phyloP scores from a whole-genome alignment of 2,888 invertebrate genomes.

The Sinotaia quadrata region DNA sequence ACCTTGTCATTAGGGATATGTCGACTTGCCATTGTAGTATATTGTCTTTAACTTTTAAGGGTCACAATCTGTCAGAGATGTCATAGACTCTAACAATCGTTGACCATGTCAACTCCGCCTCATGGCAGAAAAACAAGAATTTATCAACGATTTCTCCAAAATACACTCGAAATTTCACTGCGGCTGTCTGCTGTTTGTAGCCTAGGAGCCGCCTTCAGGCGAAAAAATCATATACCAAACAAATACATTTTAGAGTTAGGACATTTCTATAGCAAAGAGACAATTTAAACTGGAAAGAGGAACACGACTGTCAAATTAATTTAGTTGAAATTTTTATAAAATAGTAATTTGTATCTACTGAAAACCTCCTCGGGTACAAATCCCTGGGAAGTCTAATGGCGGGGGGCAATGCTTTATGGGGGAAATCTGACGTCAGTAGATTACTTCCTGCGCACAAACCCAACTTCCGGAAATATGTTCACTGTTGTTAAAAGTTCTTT shows the following conservation, averaged over 20 bases:
- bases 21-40: slow-evolving; percentile 39
- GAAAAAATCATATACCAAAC: too few relatives aligned
- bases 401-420: slow-evolving; percentile 37
- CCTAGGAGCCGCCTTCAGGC: slow-evolving; percentile 22
- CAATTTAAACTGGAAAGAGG: too few relatives aligned
- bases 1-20: slow-evolving; percentile 44
- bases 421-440: slow-evolving; percentile 31
- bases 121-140: slow-evolving; percentile 16
- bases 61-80: background rate
- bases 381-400: slow-evolving; percentile 32
- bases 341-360: too few relatives aligned
- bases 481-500: background rate
- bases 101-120: slow-evolving; percentile 19
- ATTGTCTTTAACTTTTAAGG: background rate
- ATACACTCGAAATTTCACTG: slow-evolving; percentile 7
- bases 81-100: background rate
- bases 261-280: too few relatives aligned
- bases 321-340: too few relatives aligned
- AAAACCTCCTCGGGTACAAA: too few relatives aligned
- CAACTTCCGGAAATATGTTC: slow-evolving; percentile 10
- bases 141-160: slow-evolving; percentile 14
- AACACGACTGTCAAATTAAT: too few relatives aligned
- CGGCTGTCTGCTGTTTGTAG: slow-evolving; percentile 24
- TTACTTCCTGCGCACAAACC: slow-evolving; percentile 26
- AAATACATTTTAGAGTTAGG: background rate